Evolutionary conservation across 1,140 invertebrate genomes (phyloP).

Genomic region (Apis florea): DNA sequence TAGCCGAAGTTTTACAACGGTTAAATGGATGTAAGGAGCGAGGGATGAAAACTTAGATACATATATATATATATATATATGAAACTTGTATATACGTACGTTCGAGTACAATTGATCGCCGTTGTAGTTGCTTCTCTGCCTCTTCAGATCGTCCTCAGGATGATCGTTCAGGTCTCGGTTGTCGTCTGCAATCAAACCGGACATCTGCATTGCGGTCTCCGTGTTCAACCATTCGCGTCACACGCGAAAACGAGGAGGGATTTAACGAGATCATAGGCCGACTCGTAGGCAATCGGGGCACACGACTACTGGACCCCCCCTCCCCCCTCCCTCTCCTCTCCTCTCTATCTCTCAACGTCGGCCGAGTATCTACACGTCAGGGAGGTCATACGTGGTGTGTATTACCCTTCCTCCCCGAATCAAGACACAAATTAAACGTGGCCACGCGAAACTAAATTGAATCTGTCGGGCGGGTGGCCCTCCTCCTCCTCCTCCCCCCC

Average conservation of each 20-base stretch:
- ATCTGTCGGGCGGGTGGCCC: slow-evolving; percentile 64
- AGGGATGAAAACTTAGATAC: background rate
- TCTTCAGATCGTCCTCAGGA: slow-evolving; percentile 91
- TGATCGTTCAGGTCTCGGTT: slow-evolving; percentile 91
- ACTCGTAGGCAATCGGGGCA: too few relatives aligned
- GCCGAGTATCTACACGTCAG: background rate
- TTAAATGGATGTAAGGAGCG: too few relatives aligned
- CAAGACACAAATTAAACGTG: slow-evolving; percentile 77
- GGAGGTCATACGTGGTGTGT: slow-evolving; percentile 53
- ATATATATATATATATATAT: background rate
- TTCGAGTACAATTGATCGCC: slow-evolving; percentile 94
- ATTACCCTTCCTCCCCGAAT: slow-evolving; percentile 63
- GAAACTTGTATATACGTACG: slow-evolving; percentile 83
- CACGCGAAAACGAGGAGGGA: too few relatives aligned
- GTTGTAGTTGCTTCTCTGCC: slow-evolving; percentile 92
- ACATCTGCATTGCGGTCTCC: slow-evolving; percentile 5
- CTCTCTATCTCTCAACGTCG: background rate
- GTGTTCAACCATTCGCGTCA: background rate
- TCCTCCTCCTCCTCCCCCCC: too few relatives aligned
- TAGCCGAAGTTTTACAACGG: background rate
- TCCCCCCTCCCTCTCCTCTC: too few relatives aligned
- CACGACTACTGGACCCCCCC: too few relatives aligned
- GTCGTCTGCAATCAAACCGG: slow-evolving; percentile 84
- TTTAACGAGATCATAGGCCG: background rate
- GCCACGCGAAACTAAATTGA: slow-evolving; percentile 72